Evolutionary conservation across 2,113 vertebrate genomes (phyloP).

Genomic region (Forbesichthys agassizii): DNA sequence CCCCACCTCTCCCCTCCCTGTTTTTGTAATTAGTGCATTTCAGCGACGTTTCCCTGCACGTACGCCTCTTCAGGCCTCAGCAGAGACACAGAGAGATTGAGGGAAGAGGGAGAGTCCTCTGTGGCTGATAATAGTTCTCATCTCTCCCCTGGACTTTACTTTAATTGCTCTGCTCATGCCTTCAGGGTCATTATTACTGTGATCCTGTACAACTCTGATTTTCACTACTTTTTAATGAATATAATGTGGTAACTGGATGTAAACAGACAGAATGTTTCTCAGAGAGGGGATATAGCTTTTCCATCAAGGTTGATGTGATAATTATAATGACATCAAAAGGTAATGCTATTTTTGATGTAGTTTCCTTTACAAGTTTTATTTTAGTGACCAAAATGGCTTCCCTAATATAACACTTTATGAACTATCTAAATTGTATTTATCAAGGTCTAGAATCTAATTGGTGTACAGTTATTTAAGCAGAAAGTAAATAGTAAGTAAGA

Average conservation of each 20-base stretch:
- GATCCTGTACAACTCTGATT: conserved; percentile 70
- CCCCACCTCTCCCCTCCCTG: conserved; percentile 12
- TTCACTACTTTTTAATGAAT: conserved; percentile 67
- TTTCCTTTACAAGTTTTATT: conserved; percentile 39
- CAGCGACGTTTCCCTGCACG: conserved; percentile 66
- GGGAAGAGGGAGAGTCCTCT: conserved; percentile 47
- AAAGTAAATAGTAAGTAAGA: no score
- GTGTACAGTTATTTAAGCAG: no score
- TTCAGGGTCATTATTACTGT: conserved; percentile 71
- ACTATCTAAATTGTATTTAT: conserved; percentile 12
- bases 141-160: conserved; percentile 71
- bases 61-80: conserved; percentile 28
- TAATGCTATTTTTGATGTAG: conserved; percentile 44
- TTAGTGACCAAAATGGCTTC: conserved; percentile 3
- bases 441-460: no score
- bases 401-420: neutral
- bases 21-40: conserved; percentile 70
- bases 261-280: conserved; percentile 64
- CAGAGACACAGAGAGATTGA: conserved; percentile 42
- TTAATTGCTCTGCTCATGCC: conserved; percentile 71
- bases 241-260: conserved; percentile 50
- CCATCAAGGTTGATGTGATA: conserved; percentile 38
- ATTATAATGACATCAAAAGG: conserved; percentile 44
- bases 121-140: conserved; percentile 74
- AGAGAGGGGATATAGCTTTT: conserved; percentile 50